A percentile compares a stretch with the other conserved stretches of the same genome.
These are phyloP conservation scores for Elysia chlorotica DNA, from an alignment of 1,140 invertebrate genomes.

Conservation along the genomic window DNA sequence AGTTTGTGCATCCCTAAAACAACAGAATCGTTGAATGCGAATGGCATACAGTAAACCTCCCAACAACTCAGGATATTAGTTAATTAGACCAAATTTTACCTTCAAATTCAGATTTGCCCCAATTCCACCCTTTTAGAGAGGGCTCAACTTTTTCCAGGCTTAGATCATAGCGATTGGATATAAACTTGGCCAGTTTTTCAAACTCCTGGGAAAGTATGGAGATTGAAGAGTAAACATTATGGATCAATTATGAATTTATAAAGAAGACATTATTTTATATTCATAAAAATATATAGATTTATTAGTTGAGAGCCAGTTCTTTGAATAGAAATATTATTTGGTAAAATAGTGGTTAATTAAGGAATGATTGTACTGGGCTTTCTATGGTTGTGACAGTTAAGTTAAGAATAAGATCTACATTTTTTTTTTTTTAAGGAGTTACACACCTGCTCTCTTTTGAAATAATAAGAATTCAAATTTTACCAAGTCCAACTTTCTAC, in stretches of 20 bases:
- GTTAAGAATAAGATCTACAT: too few relatives aligned
- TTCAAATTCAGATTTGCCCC: constrained; percentile 94
- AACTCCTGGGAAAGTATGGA: constrained; percentile 80
- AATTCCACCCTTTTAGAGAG: constrained; percentile 98
- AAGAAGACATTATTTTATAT: too few relatives aligned
- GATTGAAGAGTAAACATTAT: too few relatives aligned
- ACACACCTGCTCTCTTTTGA: not conserved
- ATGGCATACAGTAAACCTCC: too few relatives aligned
- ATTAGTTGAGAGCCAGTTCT: not conserved
- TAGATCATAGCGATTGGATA: constrained; percentile 76
- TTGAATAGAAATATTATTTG: not conserved
- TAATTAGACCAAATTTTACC: constrained; percentile 61
- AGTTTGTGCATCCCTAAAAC: too few relatives aligned
- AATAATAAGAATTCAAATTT: not conserved
- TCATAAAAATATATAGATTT: constrained; percentile 64
- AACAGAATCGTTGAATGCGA: too few relatives aligned
- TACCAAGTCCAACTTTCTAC: too few relatives aligned
- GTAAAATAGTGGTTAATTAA: too few relatives aligned
- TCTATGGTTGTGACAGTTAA: too few relatives aligned
- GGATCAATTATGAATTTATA: too few relatives aligned
- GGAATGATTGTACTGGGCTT: too few relatives aligned
- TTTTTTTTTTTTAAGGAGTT: not conserved
- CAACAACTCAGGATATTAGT: not conserved
- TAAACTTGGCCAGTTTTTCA: constrained; percentile 71
- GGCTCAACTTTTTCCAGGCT: constrained; percentile 75